Evolutionary conservation across 2,113 vertebrate genomes (phyloP).

Genomic region (Callorhinus ursinus): DNA sequence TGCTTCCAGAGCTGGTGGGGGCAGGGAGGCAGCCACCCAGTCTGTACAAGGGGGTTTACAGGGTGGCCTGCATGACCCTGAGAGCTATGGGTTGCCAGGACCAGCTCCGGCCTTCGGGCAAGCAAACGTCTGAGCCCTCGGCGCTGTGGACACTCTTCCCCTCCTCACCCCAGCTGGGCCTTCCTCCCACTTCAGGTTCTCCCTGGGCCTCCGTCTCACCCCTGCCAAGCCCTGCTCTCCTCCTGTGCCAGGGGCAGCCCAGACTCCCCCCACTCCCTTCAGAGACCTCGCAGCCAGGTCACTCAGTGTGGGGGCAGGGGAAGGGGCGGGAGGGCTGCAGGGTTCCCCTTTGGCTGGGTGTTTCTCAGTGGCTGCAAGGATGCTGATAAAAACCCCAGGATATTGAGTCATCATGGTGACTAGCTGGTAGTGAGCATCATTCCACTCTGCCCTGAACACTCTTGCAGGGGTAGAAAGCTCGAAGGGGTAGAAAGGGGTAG

Average conservation of each 20-base stretch:
- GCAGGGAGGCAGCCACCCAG: neutral
- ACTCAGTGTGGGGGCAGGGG: neutral
- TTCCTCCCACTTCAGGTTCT: neutral
- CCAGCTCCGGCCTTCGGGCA: neutral
- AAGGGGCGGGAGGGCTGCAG: no score
- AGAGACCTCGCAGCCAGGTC: neutral
- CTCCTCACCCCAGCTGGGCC: neutral
- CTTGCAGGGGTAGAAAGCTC: neutral
- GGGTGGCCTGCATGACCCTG: neutral
- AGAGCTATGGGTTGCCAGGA: neutral
- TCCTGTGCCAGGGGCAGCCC: neutral
- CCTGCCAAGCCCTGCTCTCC: neutral
- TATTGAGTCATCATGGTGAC: neutral
- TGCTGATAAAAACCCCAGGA: neutral
- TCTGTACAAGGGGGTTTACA: neutral
- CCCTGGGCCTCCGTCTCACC: neutral
- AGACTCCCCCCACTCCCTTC: neutral
- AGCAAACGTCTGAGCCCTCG: neutral
- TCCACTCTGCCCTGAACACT: neutral
- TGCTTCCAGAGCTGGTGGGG: neutral
- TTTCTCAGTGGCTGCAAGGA: neutral
- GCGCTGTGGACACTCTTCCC: neutral
- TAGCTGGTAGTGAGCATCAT: neutral
- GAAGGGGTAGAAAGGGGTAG: neutral
- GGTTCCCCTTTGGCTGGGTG: neutral